Evolutionary conservation across 2,888 invertebrate species (phyloP).

Genomic region (Hanleya hanleyi): DNA sequence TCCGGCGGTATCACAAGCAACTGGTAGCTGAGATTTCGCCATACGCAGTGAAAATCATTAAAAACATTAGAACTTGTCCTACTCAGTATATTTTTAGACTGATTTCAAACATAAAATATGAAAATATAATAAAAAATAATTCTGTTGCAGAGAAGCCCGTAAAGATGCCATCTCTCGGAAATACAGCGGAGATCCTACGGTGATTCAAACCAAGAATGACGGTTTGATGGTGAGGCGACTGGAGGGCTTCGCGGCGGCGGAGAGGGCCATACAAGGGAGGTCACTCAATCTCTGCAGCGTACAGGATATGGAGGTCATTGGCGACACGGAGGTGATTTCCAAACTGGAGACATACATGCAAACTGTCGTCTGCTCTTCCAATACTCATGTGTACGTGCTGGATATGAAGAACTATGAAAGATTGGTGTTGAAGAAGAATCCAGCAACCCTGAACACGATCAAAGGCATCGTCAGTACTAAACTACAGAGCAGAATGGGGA

Average conservation of each 20-base stretch:
- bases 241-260: slow-evolving; percentile 68
- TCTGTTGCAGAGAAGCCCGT: slow-evolving; percentile 47
- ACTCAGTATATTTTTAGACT: too few relatives aligned
- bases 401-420: slow-evolving; percentile 69
- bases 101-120: too few relatives aligned
- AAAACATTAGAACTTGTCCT: too few relatives aligned
- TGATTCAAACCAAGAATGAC: slow-evolving; percentile 54
- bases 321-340: slow-evolving; percentile 56
- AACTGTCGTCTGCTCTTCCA: slow-evolving; percentile 61
- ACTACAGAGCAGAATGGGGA: slow-evolving; percentile 49
- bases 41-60: too few relatives aligned
- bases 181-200: slow-evolving; percentile 55
- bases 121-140: too few relatives aligned
- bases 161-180: slow-evolving; percentile 52
- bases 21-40: too few relatives aligned
- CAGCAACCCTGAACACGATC: slow-evolving; percentile 54
- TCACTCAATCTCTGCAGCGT: slow-evolving; percentile 59
- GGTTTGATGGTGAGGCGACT: slow-evolving; percentile 54
- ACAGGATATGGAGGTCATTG: slow-evolving; percentile 62
- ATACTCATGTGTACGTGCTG: slow-evolving; percentile 65
- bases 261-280: slow-evolving; percentile 53
- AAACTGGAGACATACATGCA: slow-evolving; percentile 63
- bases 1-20: too few relatives aligned
- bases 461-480: slow-evolving; percentile 55
- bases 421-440: slow-evolving; percentile 58